Base-by-base conservation (phyloP, 2,888 invertebrate genomes). In the Drosophila algonquin region DNA sequence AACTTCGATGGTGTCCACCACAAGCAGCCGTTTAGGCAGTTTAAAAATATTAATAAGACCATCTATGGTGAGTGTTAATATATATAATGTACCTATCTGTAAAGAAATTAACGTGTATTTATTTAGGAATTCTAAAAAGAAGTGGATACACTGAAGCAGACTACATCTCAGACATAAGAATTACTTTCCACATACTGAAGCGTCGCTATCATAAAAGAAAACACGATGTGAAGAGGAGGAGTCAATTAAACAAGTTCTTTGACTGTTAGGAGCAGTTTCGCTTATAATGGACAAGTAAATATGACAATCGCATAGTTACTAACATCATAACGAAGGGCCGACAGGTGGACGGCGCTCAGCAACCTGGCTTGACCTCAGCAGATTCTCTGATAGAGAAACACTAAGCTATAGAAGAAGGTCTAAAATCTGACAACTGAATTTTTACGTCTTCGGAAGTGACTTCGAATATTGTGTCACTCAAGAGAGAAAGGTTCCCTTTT, bases 1-100 rank as follows among this genome's bases (percentile, higher is more conserved):
- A 72, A 72, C 45, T 71, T 59, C 21, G 55, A 59, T 18, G 72
- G 72, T 9, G 52, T 59, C 1, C 5, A 46, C 21, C 52, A 47
- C 5, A 72, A 72, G 14, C 40, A 35, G 32, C 32, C 72, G 8
- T 72, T 72, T n/a, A 72, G 59, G 3, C 57, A 72, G n/a, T 72
- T 52, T n/a, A 64, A 52, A 55, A 47, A 72, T 12, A 59, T 72
- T 16, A 72, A 72, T n/a, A 56, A 32, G 47, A 59, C 65, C 0
- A 35, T 72, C 27, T 57, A 59, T 16, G 55, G 73, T 73, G 12
- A 60, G 59, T 58, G 14, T 16, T 18, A 2, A 14, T 18, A n/a
- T 2, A n/a, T 6, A 3, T n/a, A n/a, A 16, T 9, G 30, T 14
- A 27, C 12, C 1, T 8, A 12, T 44, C n/a, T 27, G 40, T 18